Conservation (phyloP, 92 coral and sea anemone species). For the Zoanthus gigantus region DNA sequence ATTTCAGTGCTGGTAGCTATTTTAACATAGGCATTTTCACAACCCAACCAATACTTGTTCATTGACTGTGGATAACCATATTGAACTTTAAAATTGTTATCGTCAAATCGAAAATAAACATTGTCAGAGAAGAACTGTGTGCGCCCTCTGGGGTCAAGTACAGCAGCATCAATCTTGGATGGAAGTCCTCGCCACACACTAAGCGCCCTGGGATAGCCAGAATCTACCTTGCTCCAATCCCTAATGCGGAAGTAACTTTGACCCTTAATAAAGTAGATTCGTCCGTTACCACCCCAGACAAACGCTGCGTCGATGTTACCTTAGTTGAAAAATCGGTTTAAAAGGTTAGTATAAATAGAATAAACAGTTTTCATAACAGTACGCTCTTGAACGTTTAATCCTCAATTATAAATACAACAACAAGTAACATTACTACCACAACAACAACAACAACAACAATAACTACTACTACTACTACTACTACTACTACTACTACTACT, state of each 20-base stretch:
- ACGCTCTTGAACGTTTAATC: background rate
- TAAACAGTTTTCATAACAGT: background rate
- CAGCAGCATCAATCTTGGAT: conserved; percentile 52
- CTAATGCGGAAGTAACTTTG: conserved; percentile 65
- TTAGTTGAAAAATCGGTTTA: background rate
- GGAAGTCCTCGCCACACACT: conserved; percentile 49
- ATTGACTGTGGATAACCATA: conserved; percentile 48
- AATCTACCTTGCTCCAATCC: conserved; percentile 46
- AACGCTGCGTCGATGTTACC: conserved; percentile 69
- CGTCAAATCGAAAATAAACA: conserved; percentile 56
- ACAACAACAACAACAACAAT: background rate
- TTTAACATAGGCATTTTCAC: conserved; percentile 45
- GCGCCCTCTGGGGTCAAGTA: conserved; percentile 47
- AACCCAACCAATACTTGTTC: conserved; percentile 57
- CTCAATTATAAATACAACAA: background rate
- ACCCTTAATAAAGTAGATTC: conserved; percentile 61
- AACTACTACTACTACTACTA: background rate
- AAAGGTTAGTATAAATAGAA: background rate
- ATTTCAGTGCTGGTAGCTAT: conserved; percentile 8
- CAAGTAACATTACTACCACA: background rate
- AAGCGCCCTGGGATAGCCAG: conserved; percentile 60
- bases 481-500: background rate
- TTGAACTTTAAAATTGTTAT: conserved; percentile 25
- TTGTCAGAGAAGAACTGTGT: conserved; percentile 38
- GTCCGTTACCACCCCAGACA: conserved; percentile 70